phyloP scores from a whole-genome alignment of 2,797 vertebrate species.

The Hypotaenidia okinawae region DNA sequence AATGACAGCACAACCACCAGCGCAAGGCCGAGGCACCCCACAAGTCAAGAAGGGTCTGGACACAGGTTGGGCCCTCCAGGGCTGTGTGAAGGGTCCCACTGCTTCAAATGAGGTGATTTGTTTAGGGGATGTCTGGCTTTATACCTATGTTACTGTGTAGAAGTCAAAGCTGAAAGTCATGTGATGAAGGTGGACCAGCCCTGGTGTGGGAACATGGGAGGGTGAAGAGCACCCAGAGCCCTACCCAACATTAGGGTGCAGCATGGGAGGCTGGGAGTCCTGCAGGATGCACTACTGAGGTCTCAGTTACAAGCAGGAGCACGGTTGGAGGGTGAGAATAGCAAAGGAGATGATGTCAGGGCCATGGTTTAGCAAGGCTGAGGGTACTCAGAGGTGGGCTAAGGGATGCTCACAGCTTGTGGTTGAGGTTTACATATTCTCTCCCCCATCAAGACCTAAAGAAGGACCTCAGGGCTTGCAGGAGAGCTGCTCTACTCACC shows the following conservation, averaged over 20 bases:
- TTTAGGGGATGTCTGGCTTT: background rate
- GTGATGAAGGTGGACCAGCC: background rate
- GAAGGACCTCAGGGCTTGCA: background rate
- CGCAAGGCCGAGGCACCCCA: background rate
- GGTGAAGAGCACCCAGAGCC: background rate
- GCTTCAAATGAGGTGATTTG: background rate
- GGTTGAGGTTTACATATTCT: background rate
- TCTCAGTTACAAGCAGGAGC: background rate
- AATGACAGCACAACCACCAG: rapidly evolving
- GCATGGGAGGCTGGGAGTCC: background rate
- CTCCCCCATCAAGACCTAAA: background rate
- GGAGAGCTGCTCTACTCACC: background rate
- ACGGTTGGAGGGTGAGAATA: rapidly evolving
- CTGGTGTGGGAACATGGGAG: background rate
- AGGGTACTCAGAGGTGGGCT: background rate
- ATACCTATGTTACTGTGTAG: rapidly evolving
- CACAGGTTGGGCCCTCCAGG: background rate
- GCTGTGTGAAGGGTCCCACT: background rate
- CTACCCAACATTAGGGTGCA: background rate
- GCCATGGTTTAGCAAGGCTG: background rate
- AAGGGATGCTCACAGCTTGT: background rate
- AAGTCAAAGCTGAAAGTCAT: background rate
- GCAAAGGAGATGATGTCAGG: background rate
- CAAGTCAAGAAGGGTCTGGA: background rate
- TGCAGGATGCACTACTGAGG: background rate